Evolutionary conservation across 1,140 invertebrate genomes (phyloP).

Genomic region (Potamilus streckersoni): DNA sequence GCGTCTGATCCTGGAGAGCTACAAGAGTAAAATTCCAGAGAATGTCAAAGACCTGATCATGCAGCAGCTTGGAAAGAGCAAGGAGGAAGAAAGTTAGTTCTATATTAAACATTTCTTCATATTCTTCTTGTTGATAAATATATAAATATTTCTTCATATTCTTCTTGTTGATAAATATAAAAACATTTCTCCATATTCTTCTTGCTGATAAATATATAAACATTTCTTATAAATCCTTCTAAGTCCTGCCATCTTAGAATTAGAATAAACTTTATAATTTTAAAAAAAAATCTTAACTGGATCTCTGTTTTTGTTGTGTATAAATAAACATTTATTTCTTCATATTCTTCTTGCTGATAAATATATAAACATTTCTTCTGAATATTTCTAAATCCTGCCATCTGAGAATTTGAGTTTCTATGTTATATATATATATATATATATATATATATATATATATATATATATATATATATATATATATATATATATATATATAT

Average conservation of each 20-base stretch:
- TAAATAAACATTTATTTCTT: no score
- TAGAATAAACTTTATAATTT: no score
- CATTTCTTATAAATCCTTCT: no score
- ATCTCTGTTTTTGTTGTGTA: no score
- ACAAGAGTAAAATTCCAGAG: conserved; percentile 91
- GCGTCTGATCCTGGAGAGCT: conserved; percentile 94
- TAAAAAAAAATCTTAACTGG: no score
- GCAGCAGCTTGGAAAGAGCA: conserved; percentile 85
- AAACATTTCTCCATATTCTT: not conserved
- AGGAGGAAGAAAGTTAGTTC: conserved; percentile 57
- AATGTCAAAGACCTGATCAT: conserved; percentile 93
- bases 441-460: no score
- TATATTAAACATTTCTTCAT: not conserved
- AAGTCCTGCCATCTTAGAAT: not conserved
- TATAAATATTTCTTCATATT: no score
- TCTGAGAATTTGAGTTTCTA: no score
- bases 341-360: not conserved
- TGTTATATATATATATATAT: no score
- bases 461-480: no score
- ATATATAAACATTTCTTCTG: not conserved
- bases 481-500: no score
- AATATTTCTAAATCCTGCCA: no score
- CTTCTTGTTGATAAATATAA: not conserved
- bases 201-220: not conserved
- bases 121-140: not conserved